Conservation (phyloP, 1,140 invertebrate species). For the Akabosia matsudoensis region DNA sequence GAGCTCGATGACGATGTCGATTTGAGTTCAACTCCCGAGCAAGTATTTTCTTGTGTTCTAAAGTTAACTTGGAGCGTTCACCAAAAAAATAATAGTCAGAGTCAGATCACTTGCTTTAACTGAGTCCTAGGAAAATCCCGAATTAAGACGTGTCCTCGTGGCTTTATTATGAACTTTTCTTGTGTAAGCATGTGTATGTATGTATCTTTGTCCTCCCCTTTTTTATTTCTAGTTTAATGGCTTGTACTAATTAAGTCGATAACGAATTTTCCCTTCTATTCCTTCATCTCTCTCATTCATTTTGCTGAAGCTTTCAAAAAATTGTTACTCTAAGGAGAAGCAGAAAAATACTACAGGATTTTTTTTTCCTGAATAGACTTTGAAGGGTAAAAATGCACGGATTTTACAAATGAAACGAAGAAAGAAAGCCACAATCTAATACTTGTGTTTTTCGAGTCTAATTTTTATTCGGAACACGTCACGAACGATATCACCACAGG, state of each 20-base stretch:
- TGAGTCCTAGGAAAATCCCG: conserved; percentile 33
- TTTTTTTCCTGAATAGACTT: too few relatives aligned
- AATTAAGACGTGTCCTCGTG: conserved; percentile 37
- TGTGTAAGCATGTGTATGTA: conserved; percentile 21
- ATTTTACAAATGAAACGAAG: too few relatives aligned
- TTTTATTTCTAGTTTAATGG: conserved; percentile 40
- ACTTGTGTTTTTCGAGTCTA: too few relatives aligned
- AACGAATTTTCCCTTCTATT: conserved; percentile 45
- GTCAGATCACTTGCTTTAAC: too few relatives aligned
- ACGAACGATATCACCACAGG: too few relatives aligned
- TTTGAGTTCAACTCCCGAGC: background rate
- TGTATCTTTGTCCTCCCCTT: conserved; percentile 16
- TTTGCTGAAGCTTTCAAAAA: conserved; percentile 11
- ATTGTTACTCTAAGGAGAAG: background rate
- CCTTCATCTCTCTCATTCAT: conserved; percentile 24
- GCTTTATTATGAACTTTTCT: background rate
- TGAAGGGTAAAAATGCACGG: too few relatives aligned
- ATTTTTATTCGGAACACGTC: too few relatives aligned
- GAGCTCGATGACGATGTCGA: background rate
- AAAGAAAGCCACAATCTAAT: too few relatives aligned
- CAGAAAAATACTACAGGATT: too few relatives aligned
- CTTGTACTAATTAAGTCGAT: conserved; percentile 46
- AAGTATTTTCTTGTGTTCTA: conserved; percentile 18
- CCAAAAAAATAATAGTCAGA: too few relatives aligned
- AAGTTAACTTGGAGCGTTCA: too few relatives aligned